These are phyloP conservation scores for Cacoxenus indagator DNA, from an alignment of 2,888 invertebrate species.

Conservation along the genomic window DNA sequence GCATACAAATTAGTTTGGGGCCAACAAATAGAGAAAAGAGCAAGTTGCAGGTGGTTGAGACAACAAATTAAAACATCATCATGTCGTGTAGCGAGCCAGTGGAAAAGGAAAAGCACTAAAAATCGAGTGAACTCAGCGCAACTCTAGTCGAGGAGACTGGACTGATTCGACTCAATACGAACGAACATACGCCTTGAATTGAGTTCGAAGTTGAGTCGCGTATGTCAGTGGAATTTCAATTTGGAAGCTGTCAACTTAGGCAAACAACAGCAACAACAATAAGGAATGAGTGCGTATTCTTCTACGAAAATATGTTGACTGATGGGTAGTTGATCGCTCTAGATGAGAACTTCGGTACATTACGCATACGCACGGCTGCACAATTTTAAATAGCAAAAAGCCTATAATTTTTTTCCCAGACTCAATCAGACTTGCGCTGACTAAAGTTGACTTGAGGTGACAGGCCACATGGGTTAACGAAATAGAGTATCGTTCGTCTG, in stretches of 20 bases:
- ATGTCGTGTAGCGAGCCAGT: constrained; percentile 56
- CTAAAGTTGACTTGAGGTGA: constrained; percentile 1
- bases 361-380: constrained; percentile 61
- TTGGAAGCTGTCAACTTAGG: constrained; percentile 19
- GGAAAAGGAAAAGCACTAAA: constrained; percentile 33
- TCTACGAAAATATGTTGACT: neutral
- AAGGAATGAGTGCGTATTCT: neutral
- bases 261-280: neutral
- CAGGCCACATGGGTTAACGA: too few relatives aligned
- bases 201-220: constrained; percentile 14
- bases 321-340: neutral
- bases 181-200: constrained; percentile 13
- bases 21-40: constrained; percentile 29
- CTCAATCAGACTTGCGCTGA: neutral
- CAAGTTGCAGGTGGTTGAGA: constrained; percentile 37
- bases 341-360: constrained; percentile 35
- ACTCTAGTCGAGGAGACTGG: constrained; percentile 26
- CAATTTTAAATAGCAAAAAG: constrained; percentile 59
- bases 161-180: neutral
- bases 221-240: constrained; percentile 58
- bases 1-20: constrained; percentile 55
- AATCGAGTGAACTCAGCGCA: constrained; percentile 43
- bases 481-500: neutral
- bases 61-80: constrained; percentile 59
- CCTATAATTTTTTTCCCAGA: constrained; percentile 24